Conservation (phyloP, 2,888 invertebrate genomes). For the Phorcus lineatus region DNA sequence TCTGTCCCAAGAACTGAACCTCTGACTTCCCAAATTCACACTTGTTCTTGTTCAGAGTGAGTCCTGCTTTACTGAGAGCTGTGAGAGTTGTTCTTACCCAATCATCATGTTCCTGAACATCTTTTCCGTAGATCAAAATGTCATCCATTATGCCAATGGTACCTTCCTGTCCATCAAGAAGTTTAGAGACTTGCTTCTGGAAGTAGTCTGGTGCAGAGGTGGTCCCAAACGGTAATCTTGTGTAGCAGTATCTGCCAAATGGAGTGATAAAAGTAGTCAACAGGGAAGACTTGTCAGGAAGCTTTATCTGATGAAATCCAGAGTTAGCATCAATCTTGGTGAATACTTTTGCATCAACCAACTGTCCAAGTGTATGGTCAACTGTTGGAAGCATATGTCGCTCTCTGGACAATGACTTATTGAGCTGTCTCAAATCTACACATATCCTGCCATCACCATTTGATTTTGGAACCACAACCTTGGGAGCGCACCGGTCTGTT, state of each 20-base stretch:
- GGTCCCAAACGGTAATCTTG: neutral
- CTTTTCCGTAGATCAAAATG: neutral
- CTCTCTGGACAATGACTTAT: conserved; percentile 38
- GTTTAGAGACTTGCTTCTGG: neutral
- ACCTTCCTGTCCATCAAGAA: neutral
- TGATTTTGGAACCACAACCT: conserved; percentile 41
- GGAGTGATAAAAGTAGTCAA: no score
- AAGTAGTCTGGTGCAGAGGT: neutral
- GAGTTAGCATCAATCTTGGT: neutral
- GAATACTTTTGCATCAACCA: neutral
- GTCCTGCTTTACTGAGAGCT: conserved; percentile 2
- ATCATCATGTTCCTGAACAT: neutral
- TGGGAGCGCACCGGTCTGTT: conserved; percentile 40
- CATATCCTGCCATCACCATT: conserved; percentile 35
- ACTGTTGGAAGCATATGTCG: conserved; percentile 34
- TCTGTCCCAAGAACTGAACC: conserved; percentile 1
- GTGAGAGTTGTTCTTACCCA: neutral
- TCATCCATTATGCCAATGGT: neutral
- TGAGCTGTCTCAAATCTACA: conserved; percentile 40
- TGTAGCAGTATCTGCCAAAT: neutral
- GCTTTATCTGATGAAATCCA: no score
- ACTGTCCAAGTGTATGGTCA: neutral
- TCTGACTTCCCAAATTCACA: neutral
- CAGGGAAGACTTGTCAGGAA: neutral
- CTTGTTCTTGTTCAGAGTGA: conserved; percentile 9